Evolutionary conservation across 2,113 vertebrate species (phyloP), one percentile per base, ranked within the genome.

Genomic region (Polypterus senegalus): DNA sequence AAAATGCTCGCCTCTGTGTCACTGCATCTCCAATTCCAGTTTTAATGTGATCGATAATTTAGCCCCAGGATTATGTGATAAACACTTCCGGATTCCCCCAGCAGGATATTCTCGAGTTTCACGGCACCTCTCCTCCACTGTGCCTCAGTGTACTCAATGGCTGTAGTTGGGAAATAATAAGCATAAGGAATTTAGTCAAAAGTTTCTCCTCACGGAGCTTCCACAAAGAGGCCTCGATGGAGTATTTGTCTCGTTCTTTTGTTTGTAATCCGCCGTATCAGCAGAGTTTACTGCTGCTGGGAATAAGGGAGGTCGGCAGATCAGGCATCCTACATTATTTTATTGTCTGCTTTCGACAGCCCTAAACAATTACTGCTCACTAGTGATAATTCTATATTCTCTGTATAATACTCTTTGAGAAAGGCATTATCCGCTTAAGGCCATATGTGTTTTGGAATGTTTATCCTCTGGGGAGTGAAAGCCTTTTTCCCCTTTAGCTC

Each of bases 191-290:
- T 55, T 5, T 27, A 55, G 54, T 55, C 54, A 55, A 10, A 55
- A 58, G 56, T 58, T 58, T 58, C 46, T 11, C 54, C 54, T 55
- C 54, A 55, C 43, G 54, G 54, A 55, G 56, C 56, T 45, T 58
- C 56, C 43, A 58, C 56, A 58, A 58, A 58, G 56, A 58, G 56
- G 43, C 46, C 56, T 58, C 56, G 8, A 7, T 6, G 56, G 56
- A 58, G n/a, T 58, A 45, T 58, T 58, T 58, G 56, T 58, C 56
- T 58, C 56, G 8, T 58, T 58, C 56, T 58, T 58, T 58, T 56
- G 27, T 58, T 58, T 58, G 56, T 58, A 58, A 58, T 58, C 56
- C 56, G 43, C 27, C 27, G 43, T 58, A 58, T 58, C 56, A 58
- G 56, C 56, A 58, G 56, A 58, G 56, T 58, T 58, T 58, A 58